Conservation (phyloP, 1,140 invertebrate genomes). For the Drosophila jambulina region DNA sequence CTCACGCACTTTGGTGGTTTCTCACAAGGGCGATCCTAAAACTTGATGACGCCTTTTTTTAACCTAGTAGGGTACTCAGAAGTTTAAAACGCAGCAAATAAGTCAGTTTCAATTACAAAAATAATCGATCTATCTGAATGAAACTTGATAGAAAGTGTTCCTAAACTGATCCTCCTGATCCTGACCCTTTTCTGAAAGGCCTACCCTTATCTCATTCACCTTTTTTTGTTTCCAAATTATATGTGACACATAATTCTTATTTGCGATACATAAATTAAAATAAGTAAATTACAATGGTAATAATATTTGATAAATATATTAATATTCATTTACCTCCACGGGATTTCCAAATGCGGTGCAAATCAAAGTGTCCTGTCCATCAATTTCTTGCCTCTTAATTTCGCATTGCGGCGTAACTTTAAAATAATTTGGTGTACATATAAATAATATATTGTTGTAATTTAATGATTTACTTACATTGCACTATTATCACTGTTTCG, state of each 20-base stretch:
- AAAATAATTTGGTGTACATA: conserved; percentile 46
- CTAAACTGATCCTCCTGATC: too few relatives aligned
- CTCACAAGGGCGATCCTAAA: too few relatives aligned
- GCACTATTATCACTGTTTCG: conserved; percentile 77
- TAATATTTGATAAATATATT: background rate
- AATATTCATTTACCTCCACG: conserved; percentile 85
- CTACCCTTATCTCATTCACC: too few relatives aligned
- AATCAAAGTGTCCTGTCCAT: conserved; percentile 91
- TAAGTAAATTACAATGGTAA: background rate
- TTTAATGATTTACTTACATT: conserved; percentile 66
- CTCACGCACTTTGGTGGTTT: too few relatives aligned
- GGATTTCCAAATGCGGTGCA: conserved; percentile 94
- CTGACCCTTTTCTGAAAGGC: too few relatives aligned
- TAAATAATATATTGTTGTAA: background rate
- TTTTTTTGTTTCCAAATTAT: background rate
- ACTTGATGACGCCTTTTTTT: too few relatives aligned
- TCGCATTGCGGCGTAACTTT: conserved; percentile 94
- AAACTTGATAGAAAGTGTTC: too few relatives aligned
- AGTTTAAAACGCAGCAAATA: too few relatives aligned
- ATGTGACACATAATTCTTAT: background rate
- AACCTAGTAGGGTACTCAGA: too few relatives aligned
- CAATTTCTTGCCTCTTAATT: conserved; percentile 90
- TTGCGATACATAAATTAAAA: too few relatives aligned
- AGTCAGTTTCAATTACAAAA: too few relatives aligned
- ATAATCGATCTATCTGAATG: too few relatives aligned